Evolutionary conservation across 2,888 invertebrate genomes (phyloP), one percentile per base, ranked within the genome.

Genomic region (Pollenia labialis): DNA sequence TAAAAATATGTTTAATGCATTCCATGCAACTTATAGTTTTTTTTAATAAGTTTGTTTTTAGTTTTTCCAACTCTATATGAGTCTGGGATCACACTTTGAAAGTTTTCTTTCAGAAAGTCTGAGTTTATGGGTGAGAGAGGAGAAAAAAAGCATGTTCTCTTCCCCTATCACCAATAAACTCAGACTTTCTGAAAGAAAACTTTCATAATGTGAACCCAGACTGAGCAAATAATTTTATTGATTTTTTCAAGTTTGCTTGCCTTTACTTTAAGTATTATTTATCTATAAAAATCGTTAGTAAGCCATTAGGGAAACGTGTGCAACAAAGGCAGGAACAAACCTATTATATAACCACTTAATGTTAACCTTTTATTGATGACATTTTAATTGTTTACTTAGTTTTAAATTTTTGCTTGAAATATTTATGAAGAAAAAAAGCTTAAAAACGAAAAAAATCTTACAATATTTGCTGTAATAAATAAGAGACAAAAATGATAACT

Each of bases 341-440:
- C 50, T 44, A 50, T 2, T 52, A 32, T 46, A n/a, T 68, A 50
- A n/a, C 64, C 14, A 32, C 9, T 52, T 18, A 42, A 52, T 4
- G 66, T 54, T 64, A 76, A 46, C 44, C 32, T 54, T 54, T 62
- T 81, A 68, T 44, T 76, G 56, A 77, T 64, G 48, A 66, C 58
- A 54, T 66, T 77, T 66, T 58, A 52, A 69, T 71, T 69, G 56
- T 44, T 11, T 81, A 14, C 42, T 18, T 44, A n/a, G 12, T 42
- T 42, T 69, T 52, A 11, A 42, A 4, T 58, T 52, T 23, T 56
- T 77, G 23, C 23, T 54, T 44, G 18, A 46, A 64, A 42, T 2
- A 40, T n/a, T 14, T 0, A 11, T 4, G 14, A 18, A 56, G 4
- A 32, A 58, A 9, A 23, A 56, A 18, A 56, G 12, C 23, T 54